A percentile compares a stretch with the other conserved stretches of the same genome.
Evolutionary conservation across 1,140 invertebrate genomes (phyloP).

Genomic region (Musca vetustissima): DNA sequence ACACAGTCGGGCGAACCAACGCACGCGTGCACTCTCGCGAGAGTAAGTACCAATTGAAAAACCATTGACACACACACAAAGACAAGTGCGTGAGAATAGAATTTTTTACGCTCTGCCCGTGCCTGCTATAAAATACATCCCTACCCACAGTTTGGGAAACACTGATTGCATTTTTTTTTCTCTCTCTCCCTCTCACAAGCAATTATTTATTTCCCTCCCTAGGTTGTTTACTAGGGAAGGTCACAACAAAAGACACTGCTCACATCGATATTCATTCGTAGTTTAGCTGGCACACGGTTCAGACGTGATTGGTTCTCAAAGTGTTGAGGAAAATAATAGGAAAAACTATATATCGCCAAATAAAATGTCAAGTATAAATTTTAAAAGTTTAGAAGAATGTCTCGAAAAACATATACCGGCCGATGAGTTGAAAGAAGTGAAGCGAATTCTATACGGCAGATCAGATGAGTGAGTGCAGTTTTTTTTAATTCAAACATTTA

Average conservation of each 20-base stretch:
- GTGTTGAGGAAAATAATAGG: neutral
- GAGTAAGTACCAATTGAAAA: too few relatives aligned
- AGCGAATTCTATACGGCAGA: slow-evolving; percentile 76
- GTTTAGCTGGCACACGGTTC: neutral
- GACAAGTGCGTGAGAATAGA: too few relatives aligned
- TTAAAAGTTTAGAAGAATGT: slow-evolving; percentile 67
- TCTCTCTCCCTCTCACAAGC: too few relatives aligned
- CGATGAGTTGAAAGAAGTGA: slow-evolving; percentile 69
- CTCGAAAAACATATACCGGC: slow-evolving; percentile 67
- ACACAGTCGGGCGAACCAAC: too few relatives aligned
- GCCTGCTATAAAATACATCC: too few relatives aligned
- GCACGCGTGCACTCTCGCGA: too few relatives aligned
- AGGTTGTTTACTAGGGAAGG: neutral
- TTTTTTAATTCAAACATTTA: too few relatives aligned
- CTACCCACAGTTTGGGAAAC: too few relatives aligned
- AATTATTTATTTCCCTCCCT: too few relatives aligned
- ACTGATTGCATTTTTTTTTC: too few relatives aligned
- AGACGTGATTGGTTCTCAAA: neutral
- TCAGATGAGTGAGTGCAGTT: slow-evolving; percentile 63
- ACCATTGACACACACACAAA: too few relatives aligned
- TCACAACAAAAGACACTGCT: neutral
- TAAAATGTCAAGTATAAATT: slow-evolving; percentile 44
- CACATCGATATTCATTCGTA: neutral
- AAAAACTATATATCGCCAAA: neutral
- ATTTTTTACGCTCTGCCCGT: too few relatives aligned